Evolutionary conservation across 1,140 invertebrate species (phyloP).

Genomic region (Aphelenchoides avenae): DNA sequence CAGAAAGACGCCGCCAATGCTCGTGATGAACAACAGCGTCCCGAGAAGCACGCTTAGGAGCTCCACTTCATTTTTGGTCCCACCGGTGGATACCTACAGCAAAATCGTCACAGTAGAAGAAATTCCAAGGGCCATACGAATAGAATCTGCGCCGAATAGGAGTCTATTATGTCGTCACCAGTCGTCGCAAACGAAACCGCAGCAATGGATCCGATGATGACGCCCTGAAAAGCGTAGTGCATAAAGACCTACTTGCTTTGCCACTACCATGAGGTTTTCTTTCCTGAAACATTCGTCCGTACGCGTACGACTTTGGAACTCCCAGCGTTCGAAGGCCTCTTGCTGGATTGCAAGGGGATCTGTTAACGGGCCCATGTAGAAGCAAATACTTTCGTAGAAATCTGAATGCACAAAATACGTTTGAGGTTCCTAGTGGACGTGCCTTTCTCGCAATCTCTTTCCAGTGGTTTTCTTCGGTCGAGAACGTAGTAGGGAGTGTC

Average conservation of each 20-base stretch:
- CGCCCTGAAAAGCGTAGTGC: constrained; percentile 6
- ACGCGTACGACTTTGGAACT: background rate
- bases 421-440: too few relatives aligned
- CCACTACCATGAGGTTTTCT: constrained; percentile 24
- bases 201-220: constrained; percentile 32
- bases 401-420: constrained; percentile 25
- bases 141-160: constrained; percentile 38
- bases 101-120: constrained; percentile 14
- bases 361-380: constrained; percentile 13
- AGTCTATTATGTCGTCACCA: constrained; percentile 40
- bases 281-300: constrained; percentile 1
- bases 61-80: background rate
- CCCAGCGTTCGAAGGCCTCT: constrained; percentile 25
- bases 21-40: constrained; percentile 29
- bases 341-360: constrained; percentile 20
- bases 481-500: constrained; percentile 20
- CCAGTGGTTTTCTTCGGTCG: too few relatives aligned
- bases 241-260: background rate
- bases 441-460: too few relatives aligned
- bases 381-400: constrained; percentile 12
- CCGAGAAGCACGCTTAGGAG: constrained; percentile 28
- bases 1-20: constrained; percentile 36
- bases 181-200: constrained; percentile 40
- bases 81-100: constrained; percentile 19
- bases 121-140: constrained; percentile 18